phyloP scores from a whole-genome alignment of 2,888 invertebrate genomes.

The Epirrhoe tristata region DNA sequence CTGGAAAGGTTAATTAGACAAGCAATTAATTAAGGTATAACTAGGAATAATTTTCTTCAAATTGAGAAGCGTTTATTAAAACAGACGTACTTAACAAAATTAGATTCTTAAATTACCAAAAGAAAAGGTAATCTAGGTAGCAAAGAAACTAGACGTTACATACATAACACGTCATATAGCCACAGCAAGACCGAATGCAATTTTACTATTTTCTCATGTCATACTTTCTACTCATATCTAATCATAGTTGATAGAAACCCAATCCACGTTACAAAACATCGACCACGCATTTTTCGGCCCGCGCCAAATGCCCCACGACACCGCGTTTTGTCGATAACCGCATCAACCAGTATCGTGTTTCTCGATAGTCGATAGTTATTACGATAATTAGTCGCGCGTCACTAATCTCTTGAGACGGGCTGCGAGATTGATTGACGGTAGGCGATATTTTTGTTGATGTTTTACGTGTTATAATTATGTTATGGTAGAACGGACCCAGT shows the following conservation, averaged over 20 bases:
- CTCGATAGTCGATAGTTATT: slow-evolving; percentile 57
- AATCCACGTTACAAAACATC: slow-evolving; percentile 30
- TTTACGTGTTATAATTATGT: slow-evolving; percentile 66
- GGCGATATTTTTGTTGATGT: slow-evolving; percentile 64
- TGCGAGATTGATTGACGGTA: slow-evolving; percentile 76
- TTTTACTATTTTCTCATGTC: background rate
- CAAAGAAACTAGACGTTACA: background rate
- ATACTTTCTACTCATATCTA: slow-evolving; percentile 4
- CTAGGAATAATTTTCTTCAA: background rate
- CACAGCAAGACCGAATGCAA: background rate
- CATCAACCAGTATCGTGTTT: slow-evolving; percentile 60
- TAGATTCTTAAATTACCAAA: too few species aligned
- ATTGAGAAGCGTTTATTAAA: too few species aligned
- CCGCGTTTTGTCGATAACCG: slow-evolving; percentile 74
- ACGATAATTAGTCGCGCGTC: slow-evolving; percentile 63
- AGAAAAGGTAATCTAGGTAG: too few species aligned
- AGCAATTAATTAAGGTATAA: background rate
- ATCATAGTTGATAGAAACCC: slow-evolving; percentile 22
- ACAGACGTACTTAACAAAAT: too few species aligned
- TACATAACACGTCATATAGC: background rate
- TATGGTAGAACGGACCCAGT: slow-evolving; percentile 58
- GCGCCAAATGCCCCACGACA: slow-evolving; percentile 62
- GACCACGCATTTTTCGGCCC: slow-evolving; percentile 23
- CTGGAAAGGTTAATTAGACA: background rate
- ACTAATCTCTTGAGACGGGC: slow-evolving; percentile 74